A percentile compares a stretch with the other conserved stretches of the same genome.
These are phyloP conservation scores for Microtus richardsoni DNA, from an alignment of 2,113 vertebrate genomes.

Conservation along the genomic window DNA sequence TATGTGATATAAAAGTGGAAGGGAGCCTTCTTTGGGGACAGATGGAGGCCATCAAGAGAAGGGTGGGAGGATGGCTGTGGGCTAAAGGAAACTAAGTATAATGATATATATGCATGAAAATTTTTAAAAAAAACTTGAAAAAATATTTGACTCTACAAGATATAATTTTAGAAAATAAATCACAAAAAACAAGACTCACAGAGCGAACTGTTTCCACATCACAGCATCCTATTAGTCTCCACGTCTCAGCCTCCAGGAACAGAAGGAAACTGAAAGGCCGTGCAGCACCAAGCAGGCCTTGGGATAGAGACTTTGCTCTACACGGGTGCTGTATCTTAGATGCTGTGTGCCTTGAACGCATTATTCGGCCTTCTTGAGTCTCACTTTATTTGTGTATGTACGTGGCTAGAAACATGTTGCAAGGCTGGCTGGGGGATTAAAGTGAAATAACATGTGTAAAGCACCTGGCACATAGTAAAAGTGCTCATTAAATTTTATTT, in stretches of 20 bases:
- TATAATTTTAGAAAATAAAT: conserved; percentile 35
- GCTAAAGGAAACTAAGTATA: background rate
- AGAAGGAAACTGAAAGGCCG: background rate
- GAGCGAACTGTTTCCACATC: background rate
- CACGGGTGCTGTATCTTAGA: background rate
- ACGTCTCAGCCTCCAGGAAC: background rate
- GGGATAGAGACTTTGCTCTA: background rate
- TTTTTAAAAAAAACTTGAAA: background rate
- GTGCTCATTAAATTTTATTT: conserved; percentile 77
- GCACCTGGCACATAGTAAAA: conserved; percentile 76
- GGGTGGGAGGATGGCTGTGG: too few species aligned
- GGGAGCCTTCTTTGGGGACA: background rate
- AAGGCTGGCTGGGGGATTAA: conserved; percentile 59
- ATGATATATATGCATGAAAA: background rate
- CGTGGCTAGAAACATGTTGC: conserved; percentile 18
- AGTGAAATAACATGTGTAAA: conserved; percentile 77
- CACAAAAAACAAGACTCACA: background rate
- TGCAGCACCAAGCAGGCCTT: rapidly evolving
- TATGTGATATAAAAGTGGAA: too few species aligned
- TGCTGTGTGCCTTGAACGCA: background rate
- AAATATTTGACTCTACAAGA: conserved; percentile 49
- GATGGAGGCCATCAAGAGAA: background rate
- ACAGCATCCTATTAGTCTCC: background rate
- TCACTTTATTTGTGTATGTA: conserved; percentile 43
- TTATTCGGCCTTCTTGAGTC: conserved; percentile 49